These are phyloP conservation scores for Agrypnia vestita DNA, from an alignment of 1,140 invertebrate genomes.

Conservation along the genomic window DNA sequence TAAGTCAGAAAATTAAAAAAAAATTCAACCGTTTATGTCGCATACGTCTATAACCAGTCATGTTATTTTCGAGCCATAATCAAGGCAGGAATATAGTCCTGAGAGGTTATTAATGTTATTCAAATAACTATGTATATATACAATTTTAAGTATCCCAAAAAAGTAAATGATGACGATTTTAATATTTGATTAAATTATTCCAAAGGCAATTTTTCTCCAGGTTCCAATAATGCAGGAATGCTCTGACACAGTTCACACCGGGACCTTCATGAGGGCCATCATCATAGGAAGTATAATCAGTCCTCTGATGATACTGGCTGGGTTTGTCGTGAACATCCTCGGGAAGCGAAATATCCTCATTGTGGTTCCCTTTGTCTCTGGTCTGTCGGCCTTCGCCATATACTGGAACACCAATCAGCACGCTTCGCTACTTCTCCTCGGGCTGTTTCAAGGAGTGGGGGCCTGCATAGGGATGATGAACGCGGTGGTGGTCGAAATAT, in stretches of 20 bases:
- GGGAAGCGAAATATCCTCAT: constrained; percentile 69
- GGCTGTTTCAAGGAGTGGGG: constrained; percentile 68
- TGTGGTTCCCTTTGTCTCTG: constrained; percentile 63
- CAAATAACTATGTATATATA: too few species aligned
- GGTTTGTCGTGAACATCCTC: constrained; percentile 67
- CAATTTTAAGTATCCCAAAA: too few species aligned
- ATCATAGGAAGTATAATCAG: constrained; percentile 69
- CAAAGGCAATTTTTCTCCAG: constrained; percentile 16
- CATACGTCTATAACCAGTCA: too few species aligned
- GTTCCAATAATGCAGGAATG: constrained; percentile 56
- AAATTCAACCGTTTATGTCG: too few species aligned
- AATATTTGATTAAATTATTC: too few species aligned
- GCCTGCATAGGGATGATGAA: constrained; percentile 70
- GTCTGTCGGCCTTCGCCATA: constrained; percentile 64
- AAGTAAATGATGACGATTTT: too few species aligned
- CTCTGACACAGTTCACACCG: constrained; percentile 67
- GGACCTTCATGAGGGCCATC: constrained; percentile 68
- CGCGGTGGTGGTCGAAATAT: constrained; percentile 68
- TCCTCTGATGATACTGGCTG: constrained; percentile 69
- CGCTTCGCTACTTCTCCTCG: constrained; percentile 66
- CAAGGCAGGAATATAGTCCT: too few species aligned
- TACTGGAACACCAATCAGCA: constrained; percentile 63
- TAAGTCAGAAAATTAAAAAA: too few species aligned
- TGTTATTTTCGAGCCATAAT: too few species aligned
- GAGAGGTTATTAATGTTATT: too few species aligned